Evolutionary conservation across 2,113 vertebrate genomes (phyloP).

Genomic region (Stomatorhinus ivindoensis): DNA sequence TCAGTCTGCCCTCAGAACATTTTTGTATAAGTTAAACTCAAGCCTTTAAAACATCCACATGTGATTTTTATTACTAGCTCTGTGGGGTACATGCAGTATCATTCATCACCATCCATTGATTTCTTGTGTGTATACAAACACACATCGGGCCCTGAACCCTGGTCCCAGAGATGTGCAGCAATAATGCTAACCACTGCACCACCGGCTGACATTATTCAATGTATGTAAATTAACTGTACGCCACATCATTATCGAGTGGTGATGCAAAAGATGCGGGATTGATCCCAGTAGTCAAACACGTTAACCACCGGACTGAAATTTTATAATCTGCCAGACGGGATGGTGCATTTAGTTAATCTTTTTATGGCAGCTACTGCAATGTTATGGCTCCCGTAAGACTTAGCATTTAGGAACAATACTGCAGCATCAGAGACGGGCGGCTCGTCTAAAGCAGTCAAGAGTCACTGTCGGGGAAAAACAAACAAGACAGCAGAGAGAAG

Average conservation of each 20-base stretch:
- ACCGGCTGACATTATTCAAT: too few species aligned
- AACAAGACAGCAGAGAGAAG: not conserved
- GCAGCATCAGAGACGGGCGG: not conserved
- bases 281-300: not conserved
- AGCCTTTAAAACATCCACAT: conserved; percentile 12
- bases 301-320: not conserved
- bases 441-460: not conserved
- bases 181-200: not conserved
- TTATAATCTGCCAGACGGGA: not conserved
- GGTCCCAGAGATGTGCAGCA: not conserved
- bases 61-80: not conserved
- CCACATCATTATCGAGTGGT: not conserved
- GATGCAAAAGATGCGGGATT: not conserved
- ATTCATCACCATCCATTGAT: not conserved
- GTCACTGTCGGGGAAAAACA: not conserved
- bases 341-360: not conserved
- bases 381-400: not conserved
- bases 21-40: not conserved
- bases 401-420: not conserved
- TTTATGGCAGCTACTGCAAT: not conserved
- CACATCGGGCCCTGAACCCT: not conserved
- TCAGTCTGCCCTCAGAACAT: not conserved
- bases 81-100: not conserved
- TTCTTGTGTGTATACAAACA: not conserved
- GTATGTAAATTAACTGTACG: not conserved